phyloP scores from a whole-genome alignment of 1,140 invertebrate genomes.

The Octopus sinensis region DNA sequence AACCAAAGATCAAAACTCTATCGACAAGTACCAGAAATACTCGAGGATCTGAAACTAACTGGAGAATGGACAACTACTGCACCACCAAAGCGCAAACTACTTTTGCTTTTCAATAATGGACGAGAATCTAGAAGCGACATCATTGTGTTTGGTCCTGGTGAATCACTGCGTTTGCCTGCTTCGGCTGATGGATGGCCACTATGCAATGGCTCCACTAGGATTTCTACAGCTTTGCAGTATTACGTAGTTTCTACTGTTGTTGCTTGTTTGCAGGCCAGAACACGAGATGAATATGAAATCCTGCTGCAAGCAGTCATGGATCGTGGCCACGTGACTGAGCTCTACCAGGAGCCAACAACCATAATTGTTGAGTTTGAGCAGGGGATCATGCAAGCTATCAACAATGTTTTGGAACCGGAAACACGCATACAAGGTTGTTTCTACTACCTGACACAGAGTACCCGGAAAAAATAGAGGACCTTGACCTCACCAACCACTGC shows the following conservation, averaged over 20 bases:
- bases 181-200: neutral
- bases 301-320: neutral
- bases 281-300: conserved; percentile 9
- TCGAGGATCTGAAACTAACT: conserved; percentile 5
- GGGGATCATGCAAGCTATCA: neutral
- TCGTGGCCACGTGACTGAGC: neutral
- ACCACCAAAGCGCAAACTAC: conserved; percentile 1
- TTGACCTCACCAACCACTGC: conserved; percentile 9
- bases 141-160: conserved; percentile 9
- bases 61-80: conserved; percentile 18
- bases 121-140: neutral
- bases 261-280: conserved; percentile 17
- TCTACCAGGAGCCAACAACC: neutral
- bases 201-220: neutral
- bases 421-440: conserved; percentile 1
- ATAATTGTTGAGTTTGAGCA: conserved; percentile 19
- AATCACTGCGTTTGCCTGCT: neutral
- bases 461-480: conserved; percentile 8
- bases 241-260: conserved; percentile 17
- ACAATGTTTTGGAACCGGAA: neutral
- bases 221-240: conserved; percentile 6
- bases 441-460: conserved; percentile 18
- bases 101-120: conserved; percentile 18
- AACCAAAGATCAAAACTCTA: neutral
- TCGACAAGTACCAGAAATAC: conserved; percentile 10